Base-by-base conservation (phyloP, 1,140 invertebrate species). In the Bathynomus jamesi region DNA sequence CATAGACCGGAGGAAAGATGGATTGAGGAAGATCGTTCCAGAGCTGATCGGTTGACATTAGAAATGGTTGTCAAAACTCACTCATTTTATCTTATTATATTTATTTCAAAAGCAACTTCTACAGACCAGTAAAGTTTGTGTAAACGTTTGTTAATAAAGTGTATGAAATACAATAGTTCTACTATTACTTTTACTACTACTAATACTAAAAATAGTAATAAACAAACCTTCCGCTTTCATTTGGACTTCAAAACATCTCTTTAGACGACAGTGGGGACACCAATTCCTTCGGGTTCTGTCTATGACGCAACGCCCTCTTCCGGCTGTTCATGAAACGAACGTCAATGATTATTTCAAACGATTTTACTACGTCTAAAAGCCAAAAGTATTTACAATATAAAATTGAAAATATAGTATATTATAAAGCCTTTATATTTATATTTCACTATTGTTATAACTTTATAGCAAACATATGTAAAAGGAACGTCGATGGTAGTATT, bases 201-300 rank as follows among this genome's bases (percentile, higher is more conserved):
- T 40, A 40, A 7, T 40, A 40, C 7, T 40, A 40, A 40, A 8
- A 40, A 17, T 40, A 40, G 32, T 40, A 17, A 40, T 40, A 7
- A 40, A 74, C 80, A 84, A 85, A 91, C 90, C 90, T 82, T 87
- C 80, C 13, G 86, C 86, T 77, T 93, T 92, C 92, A 94, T 94
- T 68, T 87, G 85, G 13, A 90, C 90, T 1, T 83, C 78, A 71
- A 93, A 88, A 78, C 92, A 94, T 76, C 90, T 89, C 79, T 90
- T 87, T 4, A 94, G 83, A 65, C 92, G 84, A 80, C 92, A 95
- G 78, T 87, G 89, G 0, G 92, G 91, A 82, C 92, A 94, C 92
- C 92, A 94, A 81, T 95, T 94, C 76, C 92, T 81, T 77, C 91
- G 81, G 0, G 89, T 87, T 84, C 93, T 93, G 80, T 94, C 92